phyloP scores from a whole-genome alignment of 2,113 vertebrate genomes.

The Porphyrio hochstetteri region DNA sequence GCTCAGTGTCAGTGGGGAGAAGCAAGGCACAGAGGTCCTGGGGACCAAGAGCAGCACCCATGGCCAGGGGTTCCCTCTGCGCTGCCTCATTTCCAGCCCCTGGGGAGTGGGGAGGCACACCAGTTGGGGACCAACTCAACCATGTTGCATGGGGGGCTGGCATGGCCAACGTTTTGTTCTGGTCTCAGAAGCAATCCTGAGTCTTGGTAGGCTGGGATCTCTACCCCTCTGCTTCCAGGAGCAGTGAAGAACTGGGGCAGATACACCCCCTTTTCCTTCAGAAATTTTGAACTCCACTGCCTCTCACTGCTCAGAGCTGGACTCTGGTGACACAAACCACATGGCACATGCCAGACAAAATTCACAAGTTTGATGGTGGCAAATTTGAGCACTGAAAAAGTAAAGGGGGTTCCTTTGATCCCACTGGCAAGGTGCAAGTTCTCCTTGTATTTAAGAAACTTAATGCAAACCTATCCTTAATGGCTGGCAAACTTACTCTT shows the following conservation, averaged over 20 bases:
- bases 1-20: background rate
- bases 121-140: background rate
- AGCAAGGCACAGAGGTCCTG: background rate
- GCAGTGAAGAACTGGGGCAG: background rate
- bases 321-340: background rate
- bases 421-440: background rate
- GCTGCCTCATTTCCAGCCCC: background rate
- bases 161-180: background rate
- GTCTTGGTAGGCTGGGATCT: background rate
- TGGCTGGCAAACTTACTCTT: background rate
- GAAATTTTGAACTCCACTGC: background rate
- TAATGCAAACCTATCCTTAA: background rate
- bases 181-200: background rate
- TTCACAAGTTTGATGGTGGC: background rate
- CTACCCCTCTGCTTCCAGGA: background rate
- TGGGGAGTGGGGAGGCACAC: fast-evolving
- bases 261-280: background rate
- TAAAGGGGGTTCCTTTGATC: background rate
- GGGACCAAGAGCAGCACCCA: background rate
- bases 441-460: background rate
- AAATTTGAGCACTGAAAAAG: background rate
- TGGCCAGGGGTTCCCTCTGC: background rate
- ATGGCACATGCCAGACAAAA: background rate
- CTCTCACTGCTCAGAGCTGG: background rate
- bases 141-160: background rate